These are phyloP conservation scores for Pseudoips prasinana DNA, from an alignment of 2,888 invertebrate genomes.

Conservation along the genomic window DNA sequence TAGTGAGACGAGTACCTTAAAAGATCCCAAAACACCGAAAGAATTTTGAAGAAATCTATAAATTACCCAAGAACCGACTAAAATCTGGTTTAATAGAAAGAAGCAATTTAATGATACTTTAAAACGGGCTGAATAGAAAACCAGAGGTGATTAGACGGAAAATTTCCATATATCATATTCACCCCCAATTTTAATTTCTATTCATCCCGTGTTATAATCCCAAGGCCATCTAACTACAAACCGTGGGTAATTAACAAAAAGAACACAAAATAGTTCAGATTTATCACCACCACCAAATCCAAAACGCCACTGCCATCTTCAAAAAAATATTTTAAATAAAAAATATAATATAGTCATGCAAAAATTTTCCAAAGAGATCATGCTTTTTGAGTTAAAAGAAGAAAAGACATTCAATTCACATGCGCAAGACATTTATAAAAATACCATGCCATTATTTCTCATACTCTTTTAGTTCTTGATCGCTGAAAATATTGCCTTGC, in stretches of 20 bases:
- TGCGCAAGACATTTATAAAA: slow-evolving; percentile 19
- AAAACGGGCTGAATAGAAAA: slow-evolving; percentile 17
- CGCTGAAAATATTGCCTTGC: slow-evolving; percentile 64
- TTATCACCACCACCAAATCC: slow-evolving; percentile 22
- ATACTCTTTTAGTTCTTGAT: slow-evolving; percentile 52
- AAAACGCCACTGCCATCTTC: slow-evolving; percentile 1
- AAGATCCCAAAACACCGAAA: too few species aligned
- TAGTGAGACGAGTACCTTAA: too few species aligned
- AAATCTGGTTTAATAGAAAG: too few species aligned
- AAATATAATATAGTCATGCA: slow-evolving; percentile 8
- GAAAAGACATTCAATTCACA: slow-evolving; percentile 18
- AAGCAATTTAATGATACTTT: too few species aligned
- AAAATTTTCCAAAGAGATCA: slow-evolving; percentile 10
- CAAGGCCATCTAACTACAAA: too few species aligned
- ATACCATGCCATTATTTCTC: slow-evolving; percentile 37
- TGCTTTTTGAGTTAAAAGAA: slow-evolving; percentile 16
- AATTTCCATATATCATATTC: slow-evolving; percentile 10
- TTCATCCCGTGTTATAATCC: too few species aligned
- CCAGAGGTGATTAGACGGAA: too few species aligned
- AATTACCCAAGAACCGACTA: too few species aligned
- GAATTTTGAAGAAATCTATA: too few species aligned
- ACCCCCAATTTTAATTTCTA: slow-evolving; percentile 19
- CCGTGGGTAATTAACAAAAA: too few species aligned
- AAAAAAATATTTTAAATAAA: neutral
- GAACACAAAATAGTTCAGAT: too few species aligned